Conservation (phyloP, 2,888 invertebrate species). For the Caenorhabditis virilis region DNA sequence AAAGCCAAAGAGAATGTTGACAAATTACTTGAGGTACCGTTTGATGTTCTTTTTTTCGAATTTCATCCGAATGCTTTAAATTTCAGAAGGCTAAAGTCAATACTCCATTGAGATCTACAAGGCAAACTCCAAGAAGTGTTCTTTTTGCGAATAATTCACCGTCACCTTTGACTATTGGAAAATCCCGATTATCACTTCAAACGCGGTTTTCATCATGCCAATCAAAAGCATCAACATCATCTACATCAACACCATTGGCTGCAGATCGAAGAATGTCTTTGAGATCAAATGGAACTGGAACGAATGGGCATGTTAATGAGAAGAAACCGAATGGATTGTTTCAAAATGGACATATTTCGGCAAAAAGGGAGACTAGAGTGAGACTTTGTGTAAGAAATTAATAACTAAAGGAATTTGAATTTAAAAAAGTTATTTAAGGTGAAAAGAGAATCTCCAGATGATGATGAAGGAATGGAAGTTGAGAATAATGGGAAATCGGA, state of each 20-base stretch:
- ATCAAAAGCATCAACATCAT: neutral
- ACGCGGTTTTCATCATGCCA: neutral
- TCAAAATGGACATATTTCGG: neutral
- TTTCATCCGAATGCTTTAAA: no score
- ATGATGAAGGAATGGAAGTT: neutral
- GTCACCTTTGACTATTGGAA: neutral
- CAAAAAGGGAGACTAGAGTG: neutral
- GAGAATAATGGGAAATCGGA: neutral
- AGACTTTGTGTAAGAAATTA: neutral
- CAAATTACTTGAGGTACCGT: slow-evolving; percentile 22
- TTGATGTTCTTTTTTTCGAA: no score
- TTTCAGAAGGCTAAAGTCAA: slow-evolving; percentile 17
- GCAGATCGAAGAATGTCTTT: neutral
- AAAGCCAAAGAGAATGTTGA: slow-evolving; percentile 26
- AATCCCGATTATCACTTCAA: slow-evolving; percentile 2
- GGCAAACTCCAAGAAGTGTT: slow-evolving; percentile 13
- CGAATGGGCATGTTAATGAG: neutral
- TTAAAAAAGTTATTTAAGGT: neutral
- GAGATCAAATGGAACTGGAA: neutral
- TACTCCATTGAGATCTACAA: slow-evolving; percentile 15
- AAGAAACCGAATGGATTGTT: slow-evolving; percentile 1
- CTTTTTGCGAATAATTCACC: slow-evolving; percentile 21
- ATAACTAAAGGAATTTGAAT: neutral
- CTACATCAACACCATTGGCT: neutral
- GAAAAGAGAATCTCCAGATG: neutral